A percentile compares a stretch with the other conserved stretches of the same genome.
Evolutionary conservation across 2,113 vertebrate genomes (phyloP).

Genomic region (Charina bottae): DNA sequence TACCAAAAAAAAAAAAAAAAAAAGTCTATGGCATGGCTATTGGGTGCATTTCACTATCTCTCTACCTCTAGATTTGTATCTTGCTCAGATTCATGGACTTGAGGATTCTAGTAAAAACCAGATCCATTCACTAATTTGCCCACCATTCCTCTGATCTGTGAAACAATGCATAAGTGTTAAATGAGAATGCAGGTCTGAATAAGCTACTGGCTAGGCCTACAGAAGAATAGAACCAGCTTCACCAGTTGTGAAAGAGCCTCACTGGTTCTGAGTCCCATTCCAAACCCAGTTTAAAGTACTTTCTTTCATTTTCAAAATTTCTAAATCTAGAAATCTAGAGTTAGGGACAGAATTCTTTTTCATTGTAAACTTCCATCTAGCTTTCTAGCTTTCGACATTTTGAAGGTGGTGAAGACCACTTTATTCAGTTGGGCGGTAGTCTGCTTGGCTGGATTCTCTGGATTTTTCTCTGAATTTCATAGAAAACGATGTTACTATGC

Average conservation of each 20-base stretch:
- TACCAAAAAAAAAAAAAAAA: no score
- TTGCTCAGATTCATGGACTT: neutral
- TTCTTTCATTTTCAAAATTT: neutral
- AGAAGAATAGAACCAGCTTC: neutral
- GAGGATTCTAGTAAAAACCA: neutral
- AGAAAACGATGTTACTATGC: no score
- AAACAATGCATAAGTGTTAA: fast-evolving
- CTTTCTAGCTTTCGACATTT: no score
- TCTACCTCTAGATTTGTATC: neutral
- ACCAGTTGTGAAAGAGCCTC: neutral
- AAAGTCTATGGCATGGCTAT: no score
- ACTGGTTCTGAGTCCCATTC: neutral
- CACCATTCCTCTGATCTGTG: no score
- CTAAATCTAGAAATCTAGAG: neutral
- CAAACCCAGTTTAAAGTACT: neutral
- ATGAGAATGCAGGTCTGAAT: neutral
- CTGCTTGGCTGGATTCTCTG: no score
- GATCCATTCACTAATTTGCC: no score
- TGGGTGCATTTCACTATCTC: neutral
- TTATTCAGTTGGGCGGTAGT: no score
- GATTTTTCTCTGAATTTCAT: no score
- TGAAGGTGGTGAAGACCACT: no score
- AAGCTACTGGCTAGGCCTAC: neutral
- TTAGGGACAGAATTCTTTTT: no score
- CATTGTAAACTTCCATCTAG: no score